Evolutionary conservation across 2,113 vertebrate genomes (phyloP).

Genomic region (Acinonyx jubatus): DNA sequence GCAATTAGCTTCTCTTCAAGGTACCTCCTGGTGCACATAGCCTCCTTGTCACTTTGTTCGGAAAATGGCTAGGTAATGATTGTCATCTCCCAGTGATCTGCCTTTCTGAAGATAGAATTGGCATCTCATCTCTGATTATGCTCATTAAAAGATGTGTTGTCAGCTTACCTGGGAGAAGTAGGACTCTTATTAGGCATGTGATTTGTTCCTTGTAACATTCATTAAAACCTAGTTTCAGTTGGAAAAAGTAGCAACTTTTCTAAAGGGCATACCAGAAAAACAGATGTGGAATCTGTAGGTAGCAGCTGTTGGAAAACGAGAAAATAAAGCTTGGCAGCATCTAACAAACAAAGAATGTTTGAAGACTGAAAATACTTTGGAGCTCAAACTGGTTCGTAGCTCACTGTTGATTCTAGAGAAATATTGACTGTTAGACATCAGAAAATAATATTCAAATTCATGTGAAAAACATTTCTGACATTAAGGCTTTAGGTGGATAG

Average conservation of each 20-base stretch:
- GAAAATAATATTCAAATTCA: slow-evolving; percentile 39
- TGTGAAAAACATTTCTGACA: slow-evolving; percentile 13
- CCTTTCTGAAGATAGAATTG: slow-evolving; percentile 6
- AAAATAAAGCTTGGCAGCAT: slow-evolving; percentile 15
- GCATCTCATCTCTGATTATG: slow-evolving; percentile 61
- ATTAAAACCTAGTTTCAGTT: slow-evolving; percentile 41
- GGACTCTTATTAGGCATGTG: neutral
- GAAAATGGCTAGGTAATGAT: slow-evolving; percentile 68
- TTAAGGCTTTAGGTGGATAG: neutral
- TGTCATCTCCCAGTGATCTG: neutral
- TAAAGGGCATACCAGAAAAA: neutral
- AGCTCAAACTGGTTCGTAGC: neutral
- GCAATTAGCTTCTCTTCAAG: slow-evolving; percentile 82
- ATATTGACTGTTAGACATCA: neutral
- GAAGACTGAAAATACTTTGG: neutral
- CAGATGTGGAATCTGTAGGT: slow-evolving; percentile 50
- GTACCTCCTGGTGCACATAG: slow-evolving; percentile 65
- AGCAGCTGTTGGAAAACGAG: neutral
- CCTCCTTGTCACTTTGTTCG: slow-evolving; percentile 70
- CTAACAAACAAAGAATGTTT: neutral
- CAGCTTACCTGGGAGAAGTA: slow-evolving; percentile 40
- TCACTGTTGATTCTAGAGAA: neutral
- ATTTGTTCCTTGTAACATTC: neutral
- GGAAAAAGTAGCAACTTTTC: neutral
- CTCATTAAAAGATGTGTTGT: slow-evolving; percentile 57